Conservation (phyloP, 1,140 invertebrate genomes). For the Brachionus asplanchnoidis region DNA sequence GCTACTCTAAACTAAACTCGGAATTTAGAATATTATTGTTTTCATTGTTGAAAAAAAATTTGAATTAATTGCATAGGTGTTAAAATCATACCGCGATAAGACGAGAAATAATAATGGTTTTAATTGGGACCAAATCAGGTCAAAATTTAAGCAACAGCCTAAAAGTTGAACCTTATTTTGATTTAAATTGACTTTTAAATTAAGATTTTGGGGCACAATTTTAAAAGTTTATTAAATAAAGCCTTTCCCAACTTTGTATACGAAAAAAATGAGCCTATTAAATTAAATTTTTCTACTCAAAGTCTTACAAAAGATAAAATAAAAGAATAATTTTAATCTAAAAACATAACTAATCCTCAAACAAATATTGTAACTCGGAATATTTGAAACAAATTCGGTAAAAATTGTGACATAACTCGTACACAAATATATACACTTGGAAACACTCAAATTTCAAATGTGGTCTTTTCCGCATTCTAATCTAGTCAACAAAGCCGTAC, state of each 20-base stretch:
- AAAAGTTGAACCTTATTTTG: not conserved
- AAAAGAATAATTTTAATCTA: not conserved
- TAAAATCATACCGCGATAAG: constrained; percentile 10
- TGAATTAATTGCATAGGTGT: constrained; percentile 25
- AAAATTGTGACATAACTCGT: not conserved
- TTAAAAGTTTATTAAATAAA: not conserved
- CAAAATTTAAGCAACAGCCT: not conserved
- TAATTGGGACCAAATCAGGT: not conserved
- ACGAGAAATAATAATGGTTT: not conserved
- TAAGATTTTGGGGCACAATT: not conserved
- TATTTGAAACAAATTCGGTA: not conserved
- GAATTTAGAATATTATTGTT: not conserved
- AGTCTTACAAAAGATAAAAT: constrained; percentile 6
- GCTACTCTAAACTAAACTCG: not conserved
- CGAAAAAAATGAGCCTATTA: not conserved
- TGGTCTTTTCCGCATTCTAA: not conserved
- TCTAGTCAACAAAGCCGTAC: not conserved
- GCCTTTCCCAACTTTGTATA: not conserved
- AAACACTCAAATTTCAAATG: not conserved
- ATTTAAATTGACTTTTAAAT: not conserved
- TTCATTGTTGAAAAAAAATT: not conserved
- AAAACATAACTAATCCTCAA: not conserved
- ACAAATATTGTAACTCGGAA: constrained; percentile 6
- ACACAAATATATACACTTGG: not conserved
- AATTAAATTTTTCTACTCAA: not conserved